Conservation (phyloP, 2,888 invertebrate genomes). For the Watsonalla binaria region DNA sequence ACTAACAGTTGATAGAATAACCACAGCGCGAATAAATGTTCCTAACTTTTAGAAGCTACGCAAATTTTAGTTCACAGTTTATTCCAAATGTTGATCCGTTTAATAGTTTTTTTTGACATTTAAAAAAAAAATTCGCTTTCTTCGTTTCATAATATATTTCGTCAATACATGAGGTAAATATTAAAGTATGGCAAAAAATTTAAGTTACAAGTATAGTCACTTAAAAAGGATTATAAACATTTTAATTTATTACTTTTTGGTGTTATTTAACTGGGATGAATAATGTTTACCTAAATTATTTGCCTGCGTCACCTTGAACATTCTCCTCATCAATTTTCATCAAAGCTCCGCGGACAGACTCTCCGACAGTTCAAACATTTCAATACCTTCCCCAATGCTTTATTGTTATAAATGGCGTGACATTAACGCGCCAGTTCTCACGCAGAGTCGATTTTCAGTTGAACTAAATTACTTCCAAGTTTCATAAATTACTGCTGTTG, state of each 20-base stretch:
- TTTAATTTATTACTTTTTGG: too few species aligned
- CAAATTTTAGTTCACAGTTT: too few species aligned
- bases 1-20: neutral
- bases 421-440: neutral
- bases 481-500: neutral
- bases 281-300: neutral
- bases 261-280: too few species aligned
- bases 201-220: too few species aligned
- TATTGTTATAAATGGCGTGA: conserved; percentile 15
- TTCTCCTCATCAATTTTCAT: conserved; percentile 18
- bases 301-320: neutral
- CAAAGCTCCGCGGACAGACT: conserved; percentile 2
- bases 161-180: too few species aligned
- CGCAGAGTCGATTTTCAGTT: neutral
- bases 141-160: too few species aligned
- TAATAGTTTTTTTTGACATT: too few species aligned
- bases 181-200: too few species aligned
- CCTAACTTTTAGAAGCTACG: too few species aligned
- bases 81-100: too few species aligned
- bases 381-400: conserved; percentile 7
- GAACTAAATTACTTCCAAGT: conserved; percentile 5
- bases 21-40: neutral
- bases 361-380: conserved; percentile 7
- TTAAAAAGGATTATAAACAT: too few species aligned
- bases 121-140: too few species aligned